These are phyloP conservation scores for Falco naumanni DNA, from an alignment of 2,797 vertebrate species.

Conservation along the genomic window DNA sequence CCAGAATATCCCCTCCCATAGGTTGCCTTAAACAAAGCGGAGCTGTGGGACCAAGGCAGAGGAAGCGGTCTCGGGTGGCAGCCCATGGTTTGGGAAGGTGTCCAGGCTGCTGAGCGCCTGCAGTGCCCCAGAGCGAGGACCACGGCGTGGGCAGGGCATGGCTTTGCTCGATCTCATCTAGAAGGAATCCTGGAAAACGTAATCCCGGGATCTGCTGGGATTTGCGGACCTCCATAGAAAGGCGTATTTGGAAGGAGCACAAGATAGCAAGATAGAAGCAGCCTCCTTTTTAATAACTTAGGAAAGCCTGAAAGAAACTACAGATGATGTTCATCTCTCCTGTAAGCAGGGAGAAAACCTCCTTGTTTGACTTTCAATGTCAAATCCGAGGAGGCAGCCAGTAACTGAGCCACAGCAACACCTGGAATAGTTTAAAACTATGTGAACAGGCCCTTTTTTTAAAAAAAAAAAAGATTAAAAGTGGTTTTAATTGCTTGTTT, in stretches of 20 bases:
- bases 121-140: background rate
- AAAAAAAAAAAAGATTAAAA: background rate
- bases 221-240: conserved; percentile 34
- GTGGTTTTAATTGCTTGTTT: background rate
- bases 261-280: background rate
- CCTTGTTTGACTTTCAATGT: background rate
- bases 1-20: background rate
- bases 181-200: conserved; percentile 32
- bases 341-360: background rate
- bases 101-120: background rate
- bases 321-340: background rate
- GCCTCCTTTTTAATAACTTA: conserved; percentile 12
- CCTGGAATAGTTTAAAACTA: background rate
- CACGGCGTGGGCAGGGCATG: background rate
- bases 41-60: background rate
- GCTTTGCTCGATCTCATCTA: background rate
- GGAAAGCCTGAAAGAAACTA: background rate
- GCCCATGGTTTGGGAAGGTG: background rate
- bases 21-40: background rate
- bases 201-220: conserved; percentile 11
- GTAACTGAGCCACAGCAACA: background rate
- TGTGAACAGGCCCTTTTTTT: background rate
- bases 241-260: background rate
- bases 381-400: background rate
- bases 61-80: background rate